Conservation (phyloP, 2,888 invertebrate species). For the Melikaiella ostensackeni region DNA sequence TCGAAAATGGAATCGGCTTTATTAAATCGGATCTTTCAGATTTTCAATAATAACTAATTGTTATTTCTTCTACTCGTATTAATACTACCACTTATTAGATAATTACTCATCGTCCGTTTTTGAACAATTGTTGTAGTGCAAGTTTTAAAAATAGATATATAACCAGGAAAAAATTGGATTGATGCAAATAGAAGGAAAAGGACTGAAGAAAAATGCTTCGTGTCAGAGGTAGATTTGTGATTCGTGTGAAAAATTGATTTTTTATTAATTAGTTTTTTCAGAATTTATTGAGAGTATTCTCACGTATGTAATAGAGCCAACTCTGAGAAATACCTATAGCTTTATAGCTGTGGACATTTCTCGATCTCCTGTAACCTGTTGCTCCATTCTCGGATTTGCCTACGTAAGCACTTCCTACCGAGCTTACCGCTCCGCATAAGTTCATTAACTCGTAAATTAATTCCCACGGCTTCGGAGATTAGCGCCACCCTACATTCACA, state of each 20-base stretch:
- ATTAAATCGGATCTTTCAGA: constrained; percentile 31
- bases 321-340: background rate
- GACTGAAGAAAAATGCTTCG: no score
- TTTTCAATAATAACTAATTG: constrained; percentile 20
- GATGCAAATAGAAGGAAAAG: no score
- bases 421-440: constrained; percentile 55
- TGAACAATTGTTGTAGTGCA: background rate
- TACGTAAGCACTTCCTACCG: constrained; percentile 62
- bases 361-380: constrained; percentile 67
- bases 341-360: constrained; percentile 29
- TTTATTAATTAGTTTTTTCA: background rate
- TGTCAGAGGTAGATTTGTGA: no score
- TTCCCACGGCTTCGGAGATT: constrained; percentile 62
- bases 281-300: background rate
- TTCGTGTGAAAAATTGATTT: no score
- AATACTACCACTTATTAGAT: background rate
- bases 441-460: constrained; percentile 63
- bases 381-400: constrained; percentile 67
- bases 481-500: constrained; percentile 45
- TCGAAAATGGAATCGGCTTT: constrained; percentile 26
- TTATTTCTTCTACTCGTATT: constrained; percentile 4
- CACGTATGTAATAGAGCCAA: background rate
- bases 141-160: background rate
- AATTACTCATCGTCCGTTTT: background rate
- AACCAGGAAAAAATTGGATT: no score